phyloP scores from a whole-genome alignment of 2,888 invertebrate species.

The Celastrina argiolus region DNA sequence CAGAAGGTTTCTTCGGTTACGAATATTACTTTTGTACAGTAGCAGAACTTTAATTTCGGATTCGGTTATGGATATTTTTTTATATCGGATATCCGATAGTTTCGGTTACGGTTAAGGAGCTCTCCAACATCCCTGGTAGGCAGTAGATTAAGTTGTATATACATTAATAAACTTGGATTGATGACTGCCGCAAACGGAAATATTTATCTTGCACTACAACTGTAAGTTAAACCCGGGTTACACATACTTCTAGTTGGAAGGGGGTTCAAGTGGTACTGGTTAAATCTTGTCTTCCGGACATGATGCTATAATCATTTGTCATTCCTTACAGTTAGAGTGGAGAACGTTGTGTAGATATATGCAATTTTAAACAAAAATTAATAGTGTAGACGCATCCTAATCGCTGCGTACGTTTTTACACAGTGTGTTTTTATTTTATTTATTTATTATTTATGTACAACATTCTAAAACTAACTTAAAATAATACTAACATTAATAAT shows the following conservation, averaged over 20 bases:
- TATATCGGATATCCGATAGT: too few relatives aligned
- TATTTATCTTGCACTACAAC: constrained; percentile 2
- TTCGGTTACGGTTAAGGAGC: too few relatives aligned
- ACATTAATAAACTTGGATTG: constrained; percentile 27
- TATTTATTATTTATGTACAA: too few relatives aligned
- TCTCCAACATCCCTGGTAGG: too few relatives aligned
- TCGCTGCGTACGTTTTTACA: too few relatives aligned
- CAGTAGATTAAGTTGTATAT: constrained; percentile 19
- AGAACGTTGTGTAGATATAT: background rate
- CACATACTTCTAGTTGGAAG: background rate
- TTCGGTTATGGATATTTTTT: too few relatives aligned
- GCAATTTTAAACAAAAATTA: constrained; percentile 5
- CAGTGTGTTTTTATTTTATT: too few relatives aligned
- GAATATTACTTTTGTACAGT: too few relatives aligned
- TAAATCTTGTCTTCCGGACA: background rate
- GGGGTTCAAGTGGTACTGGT: background rate
- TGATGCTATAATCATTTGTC: constrained; percentile 6
- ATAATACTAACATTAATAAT: too few relatives aligned
- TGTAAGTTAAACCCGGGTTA: background rate
- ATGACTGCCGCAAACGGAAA: constrained; percentile 24
- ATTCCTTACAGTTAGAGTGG: background rate
- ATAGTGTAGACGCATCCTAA: background rate
- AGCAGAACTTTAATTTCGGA: too few relatives aligned
- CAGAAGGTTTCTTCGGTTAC: too few relatives aligned
- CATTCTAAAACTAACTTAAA: too few relatives aligned